Evolutionary conservation across 1,140 invertebrate species (phyloP).

Genomic region (Agrilus planipennis): DNA sequence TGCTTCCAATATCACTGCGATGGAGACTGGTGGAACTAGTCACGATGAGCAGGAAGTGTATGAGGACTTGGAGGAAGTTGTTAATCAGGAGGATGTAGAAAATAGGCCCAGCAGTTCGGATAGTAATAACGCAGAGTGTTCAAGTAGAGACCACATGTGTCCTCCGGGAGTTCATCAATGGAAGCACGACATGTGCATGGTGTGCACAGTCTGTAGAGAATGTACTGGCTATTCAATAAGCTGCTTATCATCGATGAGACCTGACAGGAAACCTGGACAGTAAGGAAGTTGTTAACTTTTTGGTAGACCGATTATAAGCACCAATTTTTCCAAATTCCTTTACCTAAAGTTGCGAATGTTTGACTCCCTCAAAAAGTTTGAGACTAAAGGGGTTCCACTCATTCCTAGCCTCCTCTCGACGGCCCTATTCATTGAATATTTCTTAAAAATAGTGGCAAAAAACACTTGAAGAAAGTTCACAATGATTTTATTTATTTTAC

Average conservation of each 20-base stretch:
- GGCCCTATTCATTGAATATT: too few relatives aligned
- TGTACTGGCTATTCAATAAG: constrained; percentile 85
- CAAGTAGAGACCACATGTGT: constrained; percentile 47
- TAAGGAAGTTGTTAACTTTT: too few relatives aligned
- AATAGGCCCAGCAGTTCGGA: constrained; percentile 39
- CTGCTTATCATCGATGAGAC: constrained; percentile 66
- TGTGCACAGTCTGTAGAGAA: constrained; percentile 84
- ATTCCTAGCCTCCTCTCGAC: too few relatives aligned
- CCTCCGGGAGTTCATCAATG: constrained; percentile 57
- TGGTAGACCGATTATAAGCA: too few relatives aligned
- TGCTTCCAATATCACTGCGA: constrained; percentile 40
- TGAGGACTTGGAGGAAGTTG: constrained; percentile 25
- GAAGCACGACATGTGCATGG: constrained; percentile 72
- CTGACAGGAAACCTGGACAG: constrained; percentile 77
- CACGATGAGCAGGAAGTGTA: constrained; percentile 41
- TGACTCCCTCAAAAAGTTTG: too few relatives aligned
- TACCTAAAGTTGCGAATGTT: too few relatives aligned
- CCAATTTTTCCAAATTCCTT: too few relatives aligned
- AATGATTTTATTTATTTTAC: too few relatives aligned
- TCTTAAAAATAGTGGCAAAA: too few relatives aligned
- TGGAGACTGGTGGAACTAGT: constrained; percentile 47
- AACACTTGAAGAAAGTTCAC: too few relatives aligned
- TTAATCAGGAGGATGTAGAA: constrained; percentile 19
- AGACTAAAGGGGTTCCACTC: too few relatives aligned
- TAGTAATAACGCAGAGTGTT: constrained; percentile 29